These are phyloP conservation scores for Brachionus calyciflorus DNA, from an alignment of 1,140 invertebrate species.

Conservation along the genomic window DNA sequence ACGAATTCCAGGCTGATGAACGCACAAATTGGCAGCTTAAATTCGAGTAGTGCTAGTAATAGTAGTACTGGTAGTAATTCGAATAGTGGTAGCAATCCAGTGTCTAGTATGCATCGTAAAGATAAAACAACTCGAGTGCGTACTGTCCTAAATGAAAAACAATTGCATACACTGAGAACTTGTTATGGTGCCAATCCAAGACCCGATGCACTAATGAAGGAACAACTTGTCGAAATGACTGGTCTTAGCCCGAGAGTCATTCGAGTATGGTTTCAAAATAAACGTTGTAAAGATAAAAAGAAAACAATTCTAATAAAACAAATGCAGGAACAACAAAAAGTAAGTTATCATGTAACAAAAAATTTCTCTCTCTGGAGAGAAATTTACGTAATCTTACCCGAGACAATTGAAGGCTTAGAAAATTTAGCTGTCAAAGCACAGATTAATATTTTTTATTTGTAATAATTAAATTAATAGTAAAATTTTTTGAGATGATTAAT, in stretches of 20 bases:
- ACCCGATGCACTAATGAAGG: conserved; percentile 97
- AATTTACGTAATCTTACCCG: too few relatives aligned
- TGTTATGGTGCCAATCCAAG: conserved; percentile 95
- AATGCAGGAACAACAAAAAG: conserved; percentile 70
- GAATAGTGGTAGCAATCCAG: too few relatives aligned
- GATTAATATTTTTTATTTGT: too few relatives aligned
- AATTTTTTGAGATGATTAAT: too few relatives aligned
- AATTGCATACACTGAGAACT: conserved; percentile 81
- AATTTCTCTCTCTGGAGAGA: too few relatives aligned
- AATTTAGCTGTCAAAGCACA: too few relatives aligned
- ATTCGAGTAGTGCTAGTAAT: background rate
- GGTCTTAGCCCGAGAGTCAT: conserved; percentile 89
- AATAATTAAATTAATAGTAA: too few relatives aligned
- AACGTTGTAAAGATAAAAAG: conserved; percentile 98
- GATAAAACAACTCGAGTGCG: conserved; percentile 90
- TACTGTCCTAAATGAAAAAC: conserved; percentile 96
- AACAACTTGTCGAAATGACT: conserved; percentile 98
- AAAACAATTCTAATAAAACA: conserved; percentile 92
- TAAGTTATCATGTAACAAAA: too few relatives aligned
- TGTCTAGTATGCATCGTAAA: too few relatives aligned
- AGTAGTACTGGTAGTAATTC: background rate
- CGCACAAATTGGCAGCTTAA: background rate
- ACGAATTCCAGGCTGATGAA: background rate
- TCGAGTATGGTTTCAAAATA: conserved; percentile 97
- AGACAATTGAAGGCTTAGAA: too few relatives aligned